Conservation (phyloP, 1,140 invertebrate genomes). For the Diachasmimorpha longicaudata region DNA sequence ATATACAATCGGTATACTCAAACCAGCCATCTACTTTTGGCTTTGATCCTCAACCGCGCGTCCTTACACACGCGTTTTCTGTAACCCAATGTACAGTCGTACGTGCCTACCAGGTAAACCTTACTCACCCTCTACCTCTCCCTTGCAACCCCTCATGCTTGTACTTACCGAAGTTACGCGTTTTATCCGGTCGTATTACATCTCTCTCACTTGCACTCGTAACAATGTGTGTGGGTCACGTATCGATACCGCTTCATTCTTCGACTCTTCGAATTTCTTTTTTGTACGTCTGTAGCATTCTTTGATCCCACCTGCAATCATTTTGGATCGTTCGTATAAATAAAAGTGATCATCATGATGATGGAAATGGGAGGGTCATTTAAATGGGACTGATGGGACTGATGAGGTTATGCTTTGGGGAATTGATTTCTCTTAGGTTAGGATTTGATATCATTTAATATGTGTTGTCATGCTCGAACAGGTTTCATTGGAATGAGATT, state of each 20-base stretch:
- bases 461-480: too few species aligned
- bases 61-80: neutral
- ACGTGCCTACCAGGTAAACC: neutral
- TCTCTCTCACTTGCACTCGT: neutral
- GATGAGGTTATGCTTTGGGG: neutral
- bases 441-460: too few species aligned
- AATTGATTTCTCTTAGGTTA: too few species aligned
- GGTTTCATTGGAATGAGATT: too few species aligned
- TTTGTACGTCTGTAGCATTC: neutral
- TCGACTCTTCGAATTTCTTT: neutral
- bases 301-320: conserved; percentile 1
- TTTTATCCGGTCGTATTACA: neutral
- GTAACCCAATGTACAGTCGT: neutral
- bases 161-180: conserved; percentile 10
- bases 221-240: conserved; percentile 1
- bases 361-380: neutral
- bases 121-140: too few species aligned
- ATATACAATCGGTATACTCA: conserved; percentile 4
- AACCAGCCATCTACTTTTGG: neutral
- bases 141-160: neutral
- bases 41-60: conserved; percentile 3
- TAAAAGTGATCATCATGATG: neutral
- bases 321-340: neutral
- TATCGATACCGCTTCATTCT: conserved; percentile 11
- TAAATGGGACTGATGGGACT: neutral